These are phyloP conservation scores for Helicolenus hilgendorfi DNA, from an alignment of 2,797 vertebrate species.

Conservation along the genomic window DNA sequence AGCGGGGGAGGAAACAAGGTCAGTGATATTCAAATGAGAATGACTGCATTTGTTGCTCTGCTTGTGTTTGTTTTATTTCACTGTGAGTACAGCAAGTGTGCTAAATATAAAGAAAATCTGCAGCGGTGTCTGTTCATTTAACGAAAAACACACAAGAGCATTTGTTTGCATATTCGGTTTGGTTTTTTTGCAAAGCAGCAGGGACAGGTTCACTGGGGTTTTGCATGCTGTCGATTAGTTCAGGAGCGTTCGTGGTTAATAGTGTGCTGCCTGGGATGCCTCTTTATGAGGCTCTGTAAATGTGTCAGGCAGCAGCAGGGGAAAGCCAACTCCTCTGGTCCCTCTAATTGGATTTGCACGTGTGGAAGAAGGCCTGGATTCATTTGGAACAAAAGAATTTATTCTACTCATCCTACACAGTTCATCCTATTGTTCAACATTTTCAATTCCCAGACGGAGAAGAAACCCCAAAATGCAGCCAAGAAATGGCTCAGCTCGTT, in stretches of 20 bases:
- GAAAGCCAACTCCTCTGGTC: constrained; percentile 52
- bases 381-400: constrained; percentile 55
- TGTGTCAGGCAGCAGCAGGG: constrained; percentile 75
- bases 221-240: constrained; percentile 18
- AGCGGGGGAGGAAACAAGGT: constrained; percentile 23
- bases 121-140: neutral
- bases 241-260: constrained; percentile 32
- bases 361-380: constrained; percentile 62
- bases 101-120: neutral
- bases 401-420: constrained; percentile 28
- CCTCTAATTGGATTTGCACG: constrained; percentile 75
- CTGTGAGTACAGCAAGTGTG: neutral
- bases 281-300: constrained; percentile 52
- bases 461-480: neutral
- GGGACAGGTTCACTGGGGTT: constrained; percentile 8
- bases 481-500: neutral
- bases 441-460: neutral
- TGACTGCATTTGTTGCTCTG: constrained; percentile 9
- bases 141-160: neutral
- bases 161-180: constrained; percentile 35
- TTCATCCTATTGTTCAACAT: constrained; percentile 20
- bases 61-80: neutral
- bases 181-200: constrained; percentile 15
- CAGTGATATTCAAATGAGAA: constrained; percentile 42
- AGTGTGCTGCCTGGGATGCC: constrained; percentile 28